Base-by-base conservation (phyloP, 2,888 invertebrate genomes). In the Fragum sueziense region DNA sequence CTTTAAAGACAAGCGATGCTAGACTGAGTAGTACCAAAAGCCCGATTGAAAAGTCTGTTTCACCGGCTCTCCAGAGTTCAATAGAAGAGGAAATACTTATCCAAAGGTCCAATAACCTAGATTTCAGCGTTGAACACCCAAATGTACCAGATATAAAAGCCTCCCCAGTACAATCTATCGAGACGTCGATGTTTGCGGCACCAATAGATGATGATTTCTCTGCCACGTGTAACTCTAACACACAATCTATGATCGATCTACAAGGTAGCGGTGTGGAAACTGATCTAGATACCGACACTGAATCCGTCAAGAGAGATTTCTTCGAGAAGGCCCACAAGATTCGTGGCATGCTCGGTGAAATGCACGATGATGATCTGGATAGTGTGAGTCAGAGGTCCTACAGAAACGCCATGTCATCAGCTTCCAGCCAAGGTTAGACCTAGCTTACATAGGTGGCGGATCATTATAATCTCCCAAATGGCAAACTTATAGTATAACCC, bases 361-460 rank as follows among this genome's bases (percentile, higher is more conserved):
- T 59, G 20, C 57, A 68, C 20, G 74, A 80, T 17, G 83, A 85
- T 20, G 71, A 70, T 51, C 22, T 70, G 47, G 61, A 62, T 67
- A 37, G 72, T 9, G 57, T 72, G 14, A 74, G 74, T 62, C 75
- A 68, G 20, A 75, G 75, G 47, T 68, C 71, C 11, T 72, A 70
- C n/a, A 74, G 82, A 54, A 79, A 78, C 59, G 65, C 76, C 22
- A 76, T 84, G 65, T 85, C 86, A 9, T 72, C 83, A 6, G 70
- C 85, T 20, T 86, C 86, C 14, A 83, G 86, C 17, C 81, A 82
- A 84, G 87, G 87, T 87, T 82, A 79, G 76, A 57, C 57, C 9
- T 29, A 70, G 37, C 11, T 67, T 4, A n/a, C 9, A 9, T 17
- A 41, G 51, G 31, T 52, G 54, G 33, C 51, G 33, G 41, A 20